phyloP scores from a whole-genome alignment of 2,888 invertebrate genomes.

The Hydropsyche betteni region DNA sequence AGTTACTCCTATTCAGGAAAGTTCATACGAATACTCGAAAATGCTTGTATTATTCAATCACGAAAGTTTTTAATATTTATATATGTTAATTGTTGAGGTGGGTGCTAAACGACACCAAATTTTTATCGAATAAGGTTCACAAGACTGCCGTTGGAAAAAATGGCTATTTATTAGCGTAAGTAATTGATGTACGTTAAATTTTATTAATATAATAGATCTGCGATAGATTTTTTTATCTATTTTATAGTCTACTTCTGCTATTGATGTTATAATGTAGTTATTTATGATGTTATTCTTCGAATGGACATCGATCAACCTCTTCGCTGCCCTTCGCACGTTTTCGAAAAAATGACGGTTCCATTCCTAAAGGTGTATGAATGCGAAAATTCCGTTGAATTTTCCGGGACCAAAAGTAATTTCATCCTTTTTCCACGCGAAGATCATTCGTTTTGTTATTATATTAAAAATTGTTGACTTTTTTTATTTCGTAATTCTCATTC shows the following conservation, averaged over 20 bases:
- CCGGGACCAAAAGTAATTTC: slow-evolving; percentile 15
- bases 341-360: neutral
- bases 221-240: slow-evolving; percentile 12
- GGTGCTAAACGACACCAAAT: slow-evolving; percentile 25
- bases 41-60: no score
- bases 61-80: no score
- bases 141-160: slow-evolving; percentile 20
- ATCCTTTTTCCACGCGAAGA: no score
- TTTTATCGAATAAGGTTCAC: slow-evolving; percentile 1
- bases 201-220: slow-evolving; percentile 17
- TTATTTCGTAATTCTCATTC: no score
- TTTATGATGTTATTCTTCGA: neutral
- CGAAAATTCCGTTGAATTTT: neutral
- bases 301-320: slow-evolving; percentile 9
- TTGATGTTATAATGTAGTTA: neutral
- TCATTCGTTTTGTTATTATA: neutral
- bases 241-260: neutral
- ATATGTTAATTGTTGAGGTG: no score
- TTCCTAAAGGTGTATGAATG: slow-evolving; percentile 10
- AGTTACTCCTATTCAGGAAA: no score
- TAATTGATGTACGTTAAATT: slow-evolving; percentile 14
- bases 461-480: neutral
- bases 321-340: neutral
- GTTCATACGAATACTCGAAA: no score
- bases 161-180: slow-evolving; percentile 15